A percentile compares a stretch with the other conserved stretches of the same genome.
phyloP scores from a whole-genome alignment of 2,113 vertebrate genomes.

The Mugil cephalus region DNA sequence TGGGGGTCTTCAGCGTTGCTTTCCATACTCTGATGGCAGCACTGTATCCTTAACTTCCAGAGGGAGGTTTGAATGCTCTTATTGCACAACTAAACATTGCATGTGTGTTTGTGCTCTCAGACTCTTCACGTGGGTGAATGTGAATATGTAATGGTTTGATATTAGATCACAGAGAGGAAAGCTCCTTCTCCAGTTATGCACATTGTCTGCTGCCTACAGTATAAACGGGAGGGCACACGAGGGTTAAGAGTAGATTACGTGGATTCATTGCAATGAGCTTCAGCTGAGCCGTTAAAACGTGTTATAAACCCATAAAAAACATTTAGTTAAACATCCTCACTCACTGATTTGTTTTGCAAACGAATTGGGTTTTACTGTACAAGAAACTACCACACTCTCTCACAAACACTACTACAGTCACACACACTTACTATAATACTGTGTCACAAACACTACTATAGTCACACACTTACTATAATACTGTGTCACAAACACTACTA shows the following conservation, averaged over 20 bases:
- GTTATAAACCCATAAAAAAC: slow-evolving; percentile 16
- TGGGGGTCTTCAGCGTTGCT: neutral
- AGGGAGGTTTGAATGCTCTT: neutral
- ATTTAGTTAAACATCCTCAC: slow-evolving; percentile 36
- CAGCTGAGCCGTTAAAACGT: slow-evolving; percentile 17
- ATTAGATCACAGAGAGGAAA: slow-evolving; percentile 5
- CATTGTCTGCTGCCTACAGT: slow-evolving; percentile 20
- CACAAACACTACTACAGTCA: no score
- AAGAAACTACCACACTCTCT: no score
- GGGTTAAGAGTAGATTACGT: slow-evolving; percentile 33
- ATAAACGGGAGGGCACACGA: neutral
- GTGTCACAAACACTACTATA: no score
- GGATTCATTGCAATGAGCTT: slow-evolving; percentile 3
- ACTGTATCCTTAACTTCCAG: neutral
- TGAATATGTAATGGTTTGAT: neutral
- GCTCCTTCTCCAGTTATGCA: neutral
- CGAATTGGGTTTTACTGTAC: slow-evolving; percentile 15
- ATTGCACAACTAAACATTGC: neutral
- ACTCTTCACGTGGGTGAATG: neutral
- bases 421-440: no score
- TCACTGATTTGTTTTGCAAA: neutral
- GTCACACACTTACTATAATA: no score
- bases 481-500: no score
- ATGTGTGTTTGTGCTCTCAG: neutral
- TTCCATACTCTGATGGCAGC: slow-evolving; percentile 3